Evolutionary conservation across 2,888 invertebrate species (phyloP).

Genomic region (Lepidonotus clava): DNA sequence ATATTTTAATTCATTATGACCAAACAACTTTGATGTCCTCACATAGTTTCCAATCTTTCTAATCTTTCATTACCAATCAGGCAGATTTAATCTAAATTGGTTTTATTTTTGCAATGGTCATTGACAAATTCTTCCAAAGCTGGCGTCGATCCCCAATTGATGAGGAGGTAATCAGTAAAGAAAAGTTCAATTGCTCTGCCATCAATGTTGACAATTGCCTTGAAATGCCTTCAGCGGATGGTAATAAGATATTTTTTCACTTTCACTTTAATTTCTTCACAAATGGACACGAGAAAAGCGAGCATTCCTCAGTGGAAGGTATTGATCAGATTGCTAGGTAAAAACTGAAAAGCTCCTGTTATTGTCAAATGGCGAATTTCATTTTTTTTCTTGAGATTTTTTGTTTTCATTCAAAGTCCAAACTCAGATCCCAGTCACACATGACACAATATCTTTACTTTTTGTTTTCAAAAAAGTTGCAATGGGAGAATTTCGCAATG

Average conservation of each 20-base stretch:
- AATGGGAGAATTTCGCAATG: too few relatives aligned
- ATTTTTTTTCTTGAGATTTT: not conserved
- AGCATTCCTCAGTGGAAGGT: not conserved
- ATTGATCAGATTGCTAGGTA: not conserved
- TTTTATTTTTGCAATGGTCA: too few relatives aligned
- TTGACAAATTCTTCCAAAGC: too few relatives aligned
- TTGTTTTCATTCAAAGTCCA: not conserved
- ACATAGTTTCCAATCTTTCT: too few relatives aligned
- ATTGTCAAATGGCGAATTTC: slow-evolving; percentile 30
- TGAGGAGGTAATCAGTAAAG: not conserved
- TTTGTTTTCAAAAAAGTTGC: too few relatives aligned
- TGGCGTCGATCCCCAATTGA: too few relatives aligned
- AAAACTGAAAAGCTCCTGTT: not conserved
- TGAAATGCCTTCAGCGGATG: not conserved
- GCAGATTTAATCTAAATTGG: too few relatives aligned
- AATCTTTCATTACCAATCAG: too few relatives aligned
- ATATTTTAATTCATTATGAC: too few relatives aligned
- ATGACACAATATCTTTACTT: not conserved
- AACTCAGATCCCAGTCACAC: slow-evolving; percentile 1
- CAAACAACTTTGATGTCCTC: too few relatives aligned
- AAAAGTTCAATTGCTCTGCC: not conserved
- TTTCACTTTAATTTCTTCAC: slow-evolving; percentile 12
- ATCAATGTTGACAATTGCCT: not conserved
- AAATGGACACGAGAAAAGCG: not conserved
- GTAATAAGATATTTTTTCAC: not conserved